phyloP scores from a whole-genome alignment of 2,113 vertebrate genomes.

The Chamaea fasciata region DNA sequence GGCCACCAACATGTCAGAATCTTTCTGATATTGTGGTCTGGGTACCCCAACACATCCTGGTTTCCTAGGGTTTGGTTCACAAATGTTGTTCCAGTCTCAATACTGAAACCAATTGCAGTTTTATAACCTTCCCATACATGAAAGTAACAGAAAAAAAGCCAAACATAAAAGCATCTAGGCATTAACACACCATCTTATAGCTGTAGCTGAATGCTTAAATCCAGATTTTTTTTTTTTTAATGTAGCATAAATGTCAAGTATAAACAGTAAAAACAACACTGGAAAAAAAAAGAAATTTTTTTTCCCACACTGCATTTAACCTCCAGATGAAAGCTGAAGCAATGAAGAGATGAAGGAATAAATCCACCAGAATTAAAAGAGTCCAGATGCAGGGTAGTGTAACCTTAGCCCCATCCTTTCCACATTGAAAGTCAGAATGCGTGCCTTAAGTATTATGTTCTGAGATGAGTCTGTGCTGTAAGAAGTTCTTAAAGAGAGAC shows the following conservation, averaged over 20 bases:
- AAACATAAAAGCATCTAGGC: not conserved
- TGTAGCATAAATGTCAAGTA: not conserved
- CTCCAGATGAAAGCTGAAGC: constrained; percentile 47
- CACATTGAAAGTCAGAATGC: not conserved
- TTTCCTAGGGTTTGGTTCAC: not conserved
- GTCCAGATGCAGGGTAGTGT: not conserved
- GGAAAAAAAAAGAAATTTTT: not conserved
- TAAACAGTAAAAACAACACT: constrained; percentile 15
- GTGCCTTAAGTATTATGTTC: not conserved
- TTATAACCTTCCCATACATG: not conserved
- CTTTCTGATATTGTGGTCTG: not conserved
- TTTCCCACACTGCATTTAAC: not conserved
- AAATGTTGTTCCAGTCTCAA: not conserved
- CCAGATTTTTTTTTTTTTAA: not conserved
- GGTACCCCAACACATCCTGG: not conserved
- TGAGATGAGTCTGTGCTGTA: not conserved
- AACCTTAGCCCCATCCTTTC: not conserved
- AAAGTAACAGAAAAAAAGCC: not conserved
- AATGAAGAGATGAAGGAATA: constrained; percentile 30
- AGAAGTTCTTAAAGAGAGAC: not conserved
- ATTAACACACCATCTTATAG: not conserved
- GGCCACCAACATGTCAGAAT: not conserved
- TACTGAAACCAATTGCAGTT: not conserved
- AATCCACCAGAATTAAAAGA: constrained; percentile 34
- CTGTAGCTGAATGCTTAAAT: not conserved